Conservation (phyloP, 1,140 invertebrate species). For the Drosophila parvula region DNA sequence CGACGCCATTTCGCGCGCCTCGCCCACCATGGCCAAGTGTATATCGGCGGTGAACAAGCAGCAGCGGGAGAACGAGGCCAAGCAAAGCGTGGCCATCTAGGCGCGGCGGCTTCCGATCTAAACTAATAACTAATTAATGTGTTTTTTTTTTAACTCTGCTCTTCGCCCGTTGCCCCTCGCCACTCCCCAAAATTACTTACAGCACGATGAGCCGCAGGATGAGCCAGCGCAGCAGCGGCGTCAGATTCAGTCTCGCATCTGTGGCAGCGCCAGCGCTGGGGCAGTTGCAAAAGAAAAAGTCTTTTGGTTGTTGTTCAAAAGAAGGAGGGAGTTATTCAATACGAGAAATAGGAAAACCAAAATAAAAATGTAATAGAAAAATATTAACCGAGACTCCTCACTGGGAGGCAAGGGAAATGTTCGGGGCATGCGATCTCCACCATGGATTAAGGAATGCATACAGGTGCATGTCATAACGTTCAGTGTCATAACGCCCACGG, state of each 20-base stretch:
- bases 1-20: conserved; percentile 97
- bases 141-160: conserved; percentile 63
- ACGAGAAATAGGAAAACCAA: conserved; percentile 57
- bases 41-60: conserved; percentile 93
- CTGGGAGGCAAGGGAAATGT: neutral
- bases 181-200: conserved; percentile 12
- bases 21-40: conserved; percentile 99
- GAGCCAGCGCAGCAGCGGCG: conserved; percentile 20
- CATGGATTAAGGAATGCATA: neutral
- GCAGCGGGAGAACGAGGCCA: conserved; percentile 66
- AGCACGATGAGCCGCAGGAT: conserved; percentile 24
- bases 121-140: conserved; percentile 74
- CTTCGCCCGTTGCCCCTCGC: conserved; percentile 43
- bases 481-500: too few species aligned
- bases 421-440: neutral
- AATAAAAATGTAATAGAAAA: conserved; percentile 73
- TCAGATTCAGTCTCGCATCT: conserved; percentile 14
- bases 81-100: conserved; percentile 66
- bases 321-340: conserved; percentile 61
- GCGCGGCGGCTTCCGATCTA: conserved; percentile 50
- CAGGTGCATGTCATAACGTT: too few species aligned
- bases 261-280: conserved; percentile 11
- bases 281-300: conserved; percentile 44
- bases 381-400: neutral
- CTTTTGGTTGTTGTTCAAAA: conserved; percentile 70